A percentile compares a stretch with the other conserved stretches of the same genome.
These are phyloP conservation scores for Paelopatides confundens DNA, from an alignment of 53 echinoderm and acorn worm genomes.

Conservation along the genomic window DNA sequence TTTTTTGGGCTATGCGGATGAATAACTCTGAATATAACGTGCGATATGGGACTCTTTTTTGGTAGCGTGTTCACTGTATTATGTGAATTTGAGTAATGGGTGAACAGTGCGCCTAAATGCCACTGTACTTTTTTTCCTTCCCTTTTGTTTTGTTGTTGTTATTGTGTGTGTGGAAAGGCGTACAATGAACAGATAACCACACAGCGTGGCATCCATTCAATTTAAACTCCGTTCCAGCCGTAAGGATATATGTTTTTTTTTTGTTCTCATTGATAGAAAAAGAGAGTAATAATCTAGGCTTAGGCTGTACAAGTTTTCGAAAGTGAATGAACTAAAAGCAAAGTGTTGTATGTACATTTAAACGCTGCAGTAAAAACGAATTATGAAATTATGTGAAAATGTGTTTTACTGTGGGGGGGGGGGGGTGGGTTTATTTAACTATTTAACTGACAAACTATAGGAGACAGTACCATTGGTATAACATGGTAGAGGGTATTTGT, in stretches of 20 bases:
- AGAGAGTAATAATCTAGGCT: neutral
- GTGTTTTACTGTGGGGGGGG: too few species aligned
- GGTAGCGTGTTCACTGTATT: neutral
- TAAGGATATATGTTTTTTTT: neutral
- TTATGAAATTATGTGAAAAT: too few species aligned
- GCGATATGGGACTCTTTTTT: neutral
- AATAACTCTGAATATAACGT: slow-evolving; percentile 30
- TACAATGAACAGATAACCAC: neutral
- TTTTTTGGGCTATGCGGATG: slow-evolving; percentile 35
- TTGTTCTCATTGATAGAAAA: neutral
- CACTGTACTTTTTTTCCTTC: neutral
- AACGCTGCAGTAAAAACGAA: too few species aligned
- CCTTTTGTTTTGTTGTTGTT: neutral
- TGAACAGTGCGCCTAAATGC: neutral
- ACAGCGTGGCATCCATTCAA: neutral
- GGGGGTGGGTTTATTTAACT: too few species aligned
- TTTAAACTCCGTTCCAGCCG: neutral
- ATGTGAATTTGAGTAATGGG: neutral
- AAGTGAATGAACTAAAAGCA: too few species aligned
- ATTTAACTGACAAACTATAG: too few species aligned
- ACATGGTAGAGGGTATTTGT: too few species aligned
- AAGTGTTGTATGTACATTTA: too few species aligned
- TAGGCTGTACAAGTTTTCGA: too few species aligned
- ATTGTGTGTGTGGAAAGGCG: neutral
- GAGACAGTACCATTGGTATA: too few species aligned